Evolutionary conservation across 2,797 vertebrate genomes (phyloP).

Genomic region (Alfaro cultratus): DNA sequence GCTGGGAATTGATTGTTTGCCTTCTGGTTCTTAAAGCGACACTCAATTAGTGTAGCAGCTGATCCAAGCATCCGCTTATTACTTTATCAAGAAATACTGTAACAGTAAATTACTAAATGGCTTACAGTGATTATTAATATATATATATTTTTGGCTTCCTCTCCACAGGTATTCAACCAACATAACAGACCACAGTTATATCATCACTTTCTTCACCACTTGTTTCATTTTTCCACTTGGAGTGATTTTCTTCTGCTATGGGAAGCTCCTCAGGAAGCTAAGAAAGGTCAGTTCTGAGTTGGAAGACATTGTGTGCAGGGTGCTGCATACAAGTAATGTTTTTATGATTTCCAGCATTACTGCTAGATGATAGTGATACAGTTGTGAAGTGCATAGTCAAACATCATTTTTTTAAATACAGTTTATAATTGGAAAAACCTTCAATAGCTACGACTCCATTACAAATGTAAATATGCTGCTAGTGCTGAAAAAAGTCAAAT

Average conservation of each 20-base stretch:
- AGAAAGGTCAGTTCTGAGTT: constrained; percentile 80
- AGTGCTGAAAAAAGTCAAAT: no score
- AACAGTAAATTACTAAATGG: neutral
- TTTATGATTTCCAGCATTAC: neutral
- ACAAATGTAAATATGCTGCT: no score
- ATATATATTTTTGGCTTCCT: neutral
- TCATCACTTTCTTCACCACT: constrained; percentile 87
- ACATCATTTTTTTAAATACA: neutral
- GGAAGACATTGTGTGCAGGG: neutral
- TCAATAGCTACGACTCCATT: neutral
- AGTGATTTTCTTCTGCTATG: constrained; percentile 89
- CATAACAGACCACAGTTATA: constrained; percentile 83
- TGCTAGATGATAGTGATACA: neutral
- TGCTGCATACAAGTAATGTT: neutral
- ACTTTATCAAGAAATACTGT: neutral
- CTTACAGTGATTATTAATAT: neutral
- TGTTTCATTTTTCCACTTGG: constrained; percentile 89
- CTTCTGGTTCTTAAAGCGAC: constrained; percentile 32
- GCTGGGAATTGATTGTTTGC: constrained; percentile 21
- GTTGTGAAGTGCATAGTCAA: neutral
- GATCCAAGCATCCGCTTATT: neutral
- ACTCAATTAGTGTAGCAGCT: constrained; percentile 4
- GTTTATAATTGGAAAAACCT: neutral
- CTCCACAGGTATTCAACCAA: constrained; percentile 86
- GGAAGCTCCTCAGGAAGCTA: constrained; percentile 87